These are phyloP conservation scores for Percopsis omiscomaycus DNA, from an alignment of 2,797 vertebrate species.

Conservation along the genomic window DNA sequence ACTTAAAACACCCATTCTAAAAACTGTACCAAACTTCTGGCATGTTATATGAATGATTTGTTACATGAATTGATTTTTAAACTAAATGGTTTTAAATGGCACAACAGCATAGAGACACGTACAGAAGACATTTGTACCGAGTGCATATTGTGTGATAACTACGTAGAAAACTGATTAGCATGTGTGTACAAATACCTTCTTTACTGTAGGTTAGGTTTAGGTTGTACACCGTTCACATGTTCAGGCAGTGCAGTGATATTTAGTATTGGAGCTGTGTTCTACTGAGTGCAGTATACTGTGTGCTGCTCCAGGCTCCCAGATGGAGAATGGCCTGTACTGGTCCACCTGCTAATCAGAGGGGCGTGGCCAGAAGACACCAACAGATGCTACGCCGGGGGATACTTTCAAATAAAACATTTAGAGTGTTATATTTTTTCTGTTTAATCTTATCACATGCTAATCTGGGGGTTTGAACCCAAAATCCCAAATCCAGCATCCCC, in stretches of 20 bases:
- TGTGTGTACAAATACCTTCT: neutral
- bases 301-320: conserved; percentile 58
- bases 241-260: conserved; percentile 7
- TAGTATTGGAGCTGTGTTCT: conserved; percentile 23
- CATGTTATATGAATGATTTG: too few relatives aligned
- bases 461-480: too few relatives aligned
- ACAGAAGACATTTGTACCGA: neutral
- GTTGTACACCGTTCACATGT: neutral
- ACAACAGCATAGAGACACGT: too few relatives aligned
- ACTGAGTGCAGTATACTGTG: conserved; percentile 15
- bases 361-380: conserved; percentile 50
- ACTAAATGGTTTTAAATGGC: too few relatives aligned
- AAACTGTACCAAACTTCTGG: too few relatives aligned
- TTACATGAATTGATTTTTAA: too few relatives aligned
- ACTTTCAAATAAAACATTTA: conserved; percentile 32
- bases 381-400: conserved; percentile 52
- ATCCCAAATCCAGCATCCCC: too few relatives aligned
- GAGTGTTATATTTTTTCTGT: conserved; percentile 16
- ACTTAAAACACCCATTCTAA: too few relatives aligned
- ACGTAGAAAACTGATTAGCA: neutral
- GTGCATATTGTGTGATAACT: neutral
- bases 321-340: conserved; percentile 51
- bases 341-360: conserved; percentile 59
- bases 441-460: conserved; percentile 15
- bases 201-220: neutral